Evolutionary conservation across 2,113 vertebrate genomes (phyloP).

Genomic region (Turdus rufiventris): DNA sequence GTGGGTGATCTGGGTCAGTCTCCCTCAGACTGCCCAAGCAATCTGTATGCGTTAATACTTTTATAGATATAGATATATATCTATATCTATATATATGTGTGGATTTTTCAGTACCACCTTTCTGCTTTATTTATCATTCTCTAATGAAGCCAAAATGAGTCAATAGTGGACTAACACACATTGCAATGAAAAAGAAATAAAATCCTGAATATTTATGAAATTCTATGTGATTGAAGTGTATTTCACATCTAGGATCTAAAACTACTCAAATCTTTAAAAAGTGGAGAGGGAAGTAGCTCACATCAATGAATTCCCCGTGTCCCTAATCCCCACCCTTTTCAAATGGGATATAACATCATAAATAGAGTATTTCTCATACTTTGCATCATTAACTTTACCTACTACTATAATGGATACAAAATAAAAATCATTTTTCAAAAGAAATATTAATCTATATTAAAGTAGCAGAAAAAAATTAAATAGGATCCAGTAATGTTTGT

Average conservation of each 20-base stretch:
- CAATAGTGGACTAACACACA: neutral
- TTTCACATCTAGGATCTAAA: neutral
- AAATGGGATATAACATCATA: neutral
- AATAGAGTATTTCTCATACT: neutral
- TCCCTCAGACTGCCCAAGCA: neutral
- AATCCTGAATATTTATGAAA: neutral
- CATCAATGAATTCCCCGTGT: neutral
- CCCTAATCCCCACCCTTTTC: neutral
- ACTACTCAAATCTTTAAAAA: neutral
- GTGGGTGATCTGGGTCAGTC: neutral
- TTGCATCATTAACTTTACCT: neutral
- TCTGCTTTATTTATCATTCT: neutral
- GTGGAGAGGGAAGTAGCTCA: neutral
- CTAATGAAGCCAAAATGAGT: neutral
- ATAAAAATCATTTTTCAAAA: neutral
- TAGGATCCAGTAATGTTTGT: neutral
- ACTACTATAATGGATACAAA: neutral
- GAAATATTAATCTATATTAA: neutral
- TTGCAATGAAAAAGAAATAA: neutral
- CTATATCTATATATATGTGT: neutral
- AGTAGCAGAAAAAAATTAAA: neutral
- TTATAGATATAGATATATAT: no score
- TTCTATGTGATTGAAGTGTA: neutral
- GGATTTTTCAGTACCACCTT: neutral
- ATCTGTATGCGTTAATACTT: neutral